Evolutionary conservation across 2,113 vertebrate species (phyloP).

Genomic region (Bostrychus sinensis): DNA sequence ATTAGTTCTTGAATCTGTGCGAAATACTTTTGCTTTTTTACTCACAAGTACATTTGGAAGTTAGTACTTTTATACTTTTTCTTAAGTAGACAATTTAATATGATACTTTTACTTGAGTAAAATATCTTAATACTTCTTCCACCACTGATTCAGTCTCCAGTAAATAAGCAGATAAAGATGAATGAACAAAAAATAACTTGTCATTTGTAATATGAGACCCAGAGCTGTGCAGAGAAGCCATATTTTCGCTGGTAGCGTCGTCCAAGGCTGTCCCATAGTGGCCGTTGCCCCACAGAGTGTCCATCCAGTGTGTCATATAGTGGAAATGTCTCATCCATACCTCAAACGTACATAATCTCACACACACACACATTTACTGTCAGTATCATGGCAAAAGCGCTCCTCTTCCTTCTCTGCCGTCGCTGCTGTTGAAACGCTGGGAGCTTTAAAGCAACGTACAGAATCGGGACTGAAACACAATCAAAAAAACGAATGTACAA

Average conservation of each 20-base stretch:
- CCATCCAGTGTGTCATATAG: constrained; percentile 60
- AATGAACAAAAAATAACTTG: neutral
- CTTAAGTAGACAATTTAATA: no score
- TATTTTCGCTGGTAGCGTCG: constrained; percentile 33
- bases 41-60: no score
- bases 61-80: no score
- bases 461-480: constrained; percentile 87
- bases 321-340: constrained; percentile 38
- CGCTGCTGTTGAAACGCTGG: constrained; percentile 75
- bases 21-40: no score
- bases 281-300: constrained; percentile 36
- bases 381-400: constrained; percentile 35
- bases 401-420: constrained; percentile 22
- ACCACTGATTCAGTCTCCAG: no score
- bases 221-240: constrained; percentile 42
- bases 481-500: constrained; percentile 94
- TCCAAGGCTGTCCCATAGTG: constrained; percentile 31
- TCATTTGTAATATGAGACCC: constrained; percentile 6
- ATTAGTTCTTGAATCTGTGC: no score
- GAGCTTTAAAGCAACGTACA: constrained; percentile 87
- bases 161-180: neutral
- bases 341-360: neutral
- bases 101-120: no score
- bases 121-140: no score
- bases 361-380: constrained; percentile 10